phyloP scores from a whole-genome alignment of 2,888 invertebrate species.

The Pterostichus madidus region DNA sequence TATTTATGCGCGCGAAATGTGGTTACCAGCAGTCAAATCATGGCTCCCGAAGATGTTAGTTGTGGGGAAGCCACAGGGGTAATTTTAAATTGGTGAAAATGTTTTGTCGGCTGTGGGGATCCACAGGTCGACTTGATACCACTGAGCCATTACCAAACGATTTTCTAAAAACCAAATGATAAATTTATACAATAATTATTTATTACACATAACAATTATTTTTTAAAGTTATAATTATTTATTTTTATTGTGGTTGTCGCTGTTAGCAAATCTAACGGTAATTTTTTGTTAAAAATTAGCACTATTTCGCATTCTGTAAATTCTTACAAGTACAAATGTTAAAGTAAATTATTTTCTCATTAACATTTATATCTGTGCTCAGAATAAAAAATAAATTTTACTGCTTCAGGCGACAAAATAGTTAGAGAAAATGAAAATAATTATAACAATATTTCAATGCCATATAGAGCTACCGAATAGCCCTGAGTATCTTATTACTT shows the following conservation, averaged over 20 bases:
- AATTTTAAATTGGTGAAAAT: too few species aligned
- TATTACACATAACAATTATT: not conserved
- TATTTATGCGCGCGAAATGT: too few species aligned
- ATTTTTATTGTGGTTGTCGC: not conserved
- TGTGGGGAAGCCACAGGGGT: too few species aligned
- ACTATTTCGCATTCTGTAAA: slow-evolving; percentile 29
- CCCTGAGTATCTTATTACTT: slow-evolving; percentile 8
- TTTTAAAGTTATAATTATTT: not conserved
- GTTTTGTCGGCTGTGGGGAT: too few species aligned
- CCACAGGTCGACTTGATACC: too few species aligned
- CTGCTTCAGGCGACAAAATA: slow-evolving; percentile 15
- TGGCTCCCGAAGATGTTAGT: too few species aligned
- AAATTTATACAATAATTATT: too few species aligned
- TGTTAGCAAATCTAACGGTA: not conserved
- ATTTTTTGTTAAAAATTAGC: slow-evolving; percentile 24
- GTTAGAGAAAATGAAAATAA: slow-evolving; percentile 36
- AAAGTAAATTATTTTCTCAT: slow-evolving; percentile 39
- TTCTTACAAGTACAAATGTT: slow-evolving; percentile 9
- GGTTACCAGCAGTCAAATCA: too few species aligned
- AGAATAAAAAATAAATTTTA: slow-evolving; percentile 19
- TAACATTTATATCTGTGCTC: slow-evolving; percentile 22
- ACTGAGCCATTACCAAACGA: too few species aligned
- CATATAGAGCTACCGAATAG: slow-evolving; percentile 22
- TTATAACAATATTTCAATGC: slow-evolving; percentile 54
- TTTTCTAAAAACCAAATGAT: not conserved